These are phyloP conservation scores for Carollia perspicillata DNA, from an alignment of 2,113 vertebrate genomes.

Conservation along the genomic window DNA sequence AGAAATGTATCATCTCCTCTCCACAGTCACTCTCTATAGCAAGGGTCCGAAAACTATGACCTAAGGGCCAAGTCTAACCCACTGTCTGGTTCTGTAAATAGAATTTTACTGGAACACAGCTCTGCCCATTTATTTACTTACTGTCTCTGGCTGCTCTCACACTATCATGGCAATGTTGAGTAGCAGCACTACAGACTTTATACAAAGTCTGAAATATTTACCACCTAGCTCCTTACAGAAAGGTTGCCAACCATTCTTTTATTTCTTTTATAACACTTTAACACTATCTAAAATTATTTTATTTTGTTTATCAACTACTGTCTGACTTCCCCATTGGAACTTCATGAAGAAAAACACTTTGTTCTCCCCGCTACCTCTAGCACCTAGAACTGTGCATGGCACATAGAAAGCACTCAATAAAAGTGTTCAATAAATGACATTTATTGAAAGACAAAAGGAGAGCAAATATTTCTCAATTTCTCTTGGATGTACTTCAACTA, in stretches of 20 bases:
- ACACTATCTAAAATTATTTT: not conserved
- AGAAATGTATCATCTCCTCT: not conserved
- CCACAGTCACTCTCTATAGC: not conserved
- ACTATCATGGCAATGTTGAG: not conserved
- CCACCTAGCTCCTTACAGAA: not conserved
- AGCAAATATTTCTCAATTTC: not conserved
- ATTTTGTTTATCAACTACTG: not conserved
- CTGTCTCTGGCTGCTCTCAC: not conserved
- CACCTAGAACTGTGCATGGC: not conserved
- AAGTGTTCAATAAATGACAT: not conserved
- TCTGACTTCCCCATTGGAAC: not conserved
- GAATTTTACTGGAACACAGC: not conserved
- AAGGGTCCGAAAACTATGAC: not conserved
- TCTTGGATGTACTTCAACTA: not conserved
- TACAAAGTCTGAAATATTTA: not conserved
- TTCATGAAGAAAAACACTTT: not conserved
- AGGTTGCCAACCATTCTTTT: not conserved
- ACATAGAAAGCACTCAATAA: not conserved
- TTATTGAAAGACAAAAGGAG: not conserved
- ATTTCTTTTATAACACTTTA: conserved; percentile 16
- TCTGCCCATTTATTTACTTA: not conserved
- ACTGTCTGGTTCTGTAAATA: not conserved
- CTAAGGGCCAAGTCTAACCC: not conserved
- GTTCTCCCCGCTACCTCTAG: not conserved
- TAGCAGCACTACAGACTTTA: not conserved